Evolutionary conservation across 2,797 vertebrate species (phyloP).

Genomic region (Monodelphis domestica): DNA sequence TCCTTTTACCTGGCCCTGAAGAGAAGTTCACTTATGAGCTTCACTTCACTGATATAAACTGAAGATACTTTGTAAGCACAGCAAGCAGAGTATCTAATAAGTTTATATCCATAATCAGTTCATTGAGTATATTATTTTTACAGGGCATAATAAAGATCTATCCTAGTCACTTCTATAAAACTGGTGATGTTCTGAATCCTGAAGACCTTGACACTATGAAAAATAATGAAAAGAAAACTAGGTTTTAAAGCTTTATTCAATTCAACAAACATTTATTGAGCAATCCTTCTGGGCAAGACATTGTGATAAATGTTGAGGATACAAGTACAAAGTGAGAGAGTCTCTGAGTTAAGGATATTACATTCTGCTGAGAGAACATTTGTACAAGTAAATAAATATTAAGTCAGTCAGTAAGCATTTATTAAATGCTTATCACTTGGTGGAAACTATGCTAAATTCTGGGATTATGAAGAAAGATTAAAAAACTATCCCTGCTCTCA

Average conservation of each 20-base stretch:
- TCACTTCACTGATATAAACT: no score
- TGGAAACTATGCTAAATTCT: background rate
- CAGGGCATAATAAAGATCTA: background rate
- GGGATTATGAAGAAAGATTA: background rate
- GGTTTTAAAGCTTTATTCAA: background rate
- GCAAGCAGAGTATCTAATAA: no score
- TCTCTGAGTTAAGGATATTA: background rate
- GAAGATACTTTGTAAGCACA: no score
- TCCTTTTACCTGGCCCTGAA: no score
- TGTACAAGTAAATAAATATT: background rate
- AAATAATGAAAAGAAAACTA: background rate
- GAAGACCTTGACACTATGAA: constrained; percentile 12
- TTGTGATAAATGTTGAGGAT: background rate
- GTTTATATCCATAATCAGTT: no score
- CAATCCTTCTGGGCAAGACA: background rate
- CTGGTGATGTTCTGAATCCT: constrained; percentile 17
- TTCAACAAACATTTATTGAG: background rate
- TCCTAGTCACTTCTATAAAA: background rate
- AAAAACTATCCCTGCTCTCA: background rate
- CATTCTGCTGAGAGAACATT: background rate
- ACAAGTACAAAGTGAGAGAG: background rate
- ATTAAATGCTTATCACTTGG: background rate
- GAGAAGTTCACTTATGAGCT: no score
- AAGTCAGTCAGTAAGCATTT: background rate
- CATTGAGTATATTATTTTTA: no score